Conservation (phyloP, 2,888 invertebrate genomes). For the Oxycera nigricornis region DNA sequence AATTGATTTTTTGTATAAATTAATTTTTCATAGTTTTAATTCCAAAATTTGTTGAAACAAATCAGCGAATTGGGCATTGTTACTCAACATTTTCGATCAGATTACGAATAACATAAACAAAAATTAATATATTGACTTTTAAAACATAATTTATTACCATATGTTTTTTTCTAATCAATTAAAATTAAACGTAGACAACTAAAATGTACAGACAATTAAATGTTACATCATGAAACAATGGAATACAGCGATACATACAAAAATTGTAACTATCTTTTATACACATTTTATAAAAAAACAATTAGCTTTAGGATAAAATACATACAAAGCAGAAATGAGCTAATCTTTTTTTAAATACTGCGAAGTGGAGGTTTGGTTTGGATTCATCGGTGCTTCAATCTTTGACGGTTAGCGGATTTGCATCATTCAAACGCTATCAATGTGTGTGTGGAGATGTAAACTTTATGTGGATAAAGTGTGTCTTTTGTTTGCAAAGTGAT, state of each 20-base stretch:
- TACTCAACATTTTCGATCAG: background rate
- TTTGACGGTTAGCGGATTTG: no score
- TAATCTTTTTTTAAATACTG: constrained; percentile 16
- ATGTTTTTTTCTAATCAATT: background rate
- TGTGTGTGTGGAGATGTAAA: no score
- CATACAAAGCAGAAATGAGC: background rate
- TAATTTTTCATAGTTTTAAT: background rate
- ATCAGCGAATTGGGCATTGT: background rate
- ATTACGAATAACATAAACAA: background rate
- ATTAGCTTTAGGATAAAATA: background rate
- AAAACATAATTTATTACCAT: constrained; percentile 10
- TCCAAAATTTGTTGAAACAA: background rate
- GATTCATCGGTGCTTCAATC: constrained; percentile 4
- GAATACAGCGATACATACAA: constrained; percentile 22
- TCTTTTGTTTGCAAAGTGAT: constrained; percentile 2
- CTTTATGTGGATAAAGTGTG: no score
- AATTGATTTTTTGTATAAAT: background rate
- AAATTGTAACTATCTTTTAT: constrained; percentile 15
- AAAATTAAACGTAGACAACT: background rate
- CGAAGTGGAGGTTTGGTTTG: constrained; percentile 29
- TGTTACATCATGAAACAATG: constrained; percentile 1
- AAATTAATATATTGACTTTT: background rate
- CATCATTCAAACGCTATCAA: no score
- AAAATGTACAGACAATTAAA: constrained; percentile 7
- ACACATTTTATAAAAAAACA: background rate